Conservation (phyloP, 2,888 invertebrate species). For the Pycnomerus fuliginosus region DNA sequence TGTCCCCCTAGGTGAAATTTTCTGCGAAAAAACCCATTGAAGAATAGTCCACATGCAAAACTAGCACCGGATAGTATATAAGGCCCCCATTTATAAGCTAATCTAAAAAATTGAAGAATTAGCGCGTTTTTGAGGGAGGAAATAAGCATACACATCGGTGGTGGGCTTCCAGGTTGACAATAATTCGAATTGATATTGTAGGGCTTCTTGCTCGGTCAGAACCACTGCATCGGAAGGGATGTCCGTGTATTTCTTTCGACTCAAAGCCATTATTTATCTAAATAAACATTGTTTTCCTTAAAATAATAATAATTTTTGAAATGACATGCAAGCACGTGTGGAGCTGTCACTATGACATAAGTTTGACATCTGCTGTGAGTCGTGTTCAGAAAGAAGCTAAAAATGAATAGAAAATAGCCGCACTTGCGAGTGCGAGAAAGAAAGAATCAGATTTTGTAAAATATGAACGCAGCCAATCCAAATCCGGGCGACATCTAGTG, state of each 20-base stretch:
- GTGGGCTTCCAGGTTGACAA: conserved; percentile 61
- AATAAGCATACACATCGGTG: conserved; percentile 61
- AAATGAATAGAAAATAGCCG: no score
- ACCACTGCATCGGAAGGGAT: conserved; percentile 64
- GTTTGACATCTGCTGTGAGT: no score
- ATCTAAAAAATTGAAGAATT: conserved; percentile 48
- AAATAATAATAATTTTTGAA: no score
- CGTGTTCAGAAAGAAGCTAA: no score
- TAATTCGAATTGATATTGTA: conserved; percentile 60
- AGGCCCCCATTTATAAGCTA: conserved; percentile 57
- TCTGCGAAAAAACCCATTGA: conserved; percentile 64
- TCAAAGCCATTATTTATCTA: conserved; percentile 69
- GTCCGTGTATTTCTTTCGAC: conserved; percentile 49
- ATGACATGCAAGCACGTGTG: no score
- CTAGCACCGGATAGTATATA: conserved; percentile 56
- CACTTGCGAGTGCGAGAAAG: no score
- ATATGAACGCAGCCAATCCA: no score
- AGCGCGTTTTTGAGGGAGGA: background rate
- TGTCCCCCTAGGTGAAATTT: conserved; percentile 61
- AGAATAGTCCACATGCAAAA: conserved; percentile 57
- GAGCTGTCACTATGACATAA: no score
- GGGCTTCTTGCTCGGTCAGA: conserved; percentile 60
- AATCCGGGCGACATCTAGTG: no score
- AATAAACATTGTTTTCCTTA: no score
- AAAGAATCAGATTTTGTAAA: no score